Conservation (phyloP, 2,888 invertebrate species). For the Nephrotoma guestfalica region DNA sequence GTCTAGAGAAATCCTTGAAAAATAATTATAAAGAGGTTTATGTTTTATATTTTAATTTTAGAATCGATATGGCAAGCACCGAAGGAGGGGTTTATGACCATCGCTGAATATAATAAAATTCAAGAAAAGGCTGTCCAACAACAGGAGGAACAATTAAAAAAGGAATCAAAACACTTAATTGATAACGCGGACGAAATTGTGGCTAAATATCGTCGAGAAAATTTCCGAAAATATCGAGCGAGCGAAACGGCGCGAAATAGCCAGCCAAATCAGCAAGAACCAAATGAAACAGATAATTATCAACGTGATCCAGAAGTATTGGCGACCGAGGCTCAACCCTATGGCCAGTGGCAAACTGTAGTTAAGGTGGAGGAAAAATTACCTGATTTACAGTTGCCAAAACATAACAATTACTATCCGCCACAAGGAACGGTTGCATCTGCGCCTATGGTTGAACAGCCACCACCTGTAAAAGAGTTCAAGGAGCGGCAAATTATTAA, state of each 20-base stretch:
- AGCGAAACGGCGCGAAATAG: conserved; percentile 18
- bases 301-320: conserved; percentile 32
- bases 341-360: conserved; percentile 63
- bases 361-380: conserved; percentile 38
- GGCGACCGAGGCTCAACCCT: conserved; percentile 39
- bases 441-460: conserved; percentile 13
- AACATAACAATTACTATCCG: conserved; percentile 23
- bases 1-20: background rate
- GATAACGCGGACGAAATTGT: conserved; percentile 35
- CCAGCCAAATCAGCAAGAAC: conserved; percentile 31
- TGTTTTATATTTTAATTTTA: conserved; percentile 23
- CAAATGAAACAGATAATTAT: conserved; percentile 34
- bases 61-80: conserved; percentile 68
- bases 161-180: conserved; percentile 31
- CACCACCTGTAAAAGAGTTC: conserved; percentile 28
- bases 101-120: conserved; percentile 46
- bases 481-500: conserved; percentile 27
- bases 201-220: conserved; percentile 30
- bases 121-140: conserved; percentile 35
- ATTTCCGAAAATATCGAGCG: conserved; percentile 22
- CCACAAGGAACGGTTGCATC: conserved; percentile 17
- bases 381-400: conserved; percentile 58
- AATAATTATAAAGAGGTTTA: conserved; percentile 6
- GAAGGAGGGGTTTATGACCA: conserved; percentile 50
- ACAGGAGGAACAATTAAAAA: conserved; percentile 34